Evolutionary conservation across 2,888 invertebrate species (phyloP), one percentile per base, ranked within the genome.

Genomic region (Melangyna quadrimaculata): DNA sequence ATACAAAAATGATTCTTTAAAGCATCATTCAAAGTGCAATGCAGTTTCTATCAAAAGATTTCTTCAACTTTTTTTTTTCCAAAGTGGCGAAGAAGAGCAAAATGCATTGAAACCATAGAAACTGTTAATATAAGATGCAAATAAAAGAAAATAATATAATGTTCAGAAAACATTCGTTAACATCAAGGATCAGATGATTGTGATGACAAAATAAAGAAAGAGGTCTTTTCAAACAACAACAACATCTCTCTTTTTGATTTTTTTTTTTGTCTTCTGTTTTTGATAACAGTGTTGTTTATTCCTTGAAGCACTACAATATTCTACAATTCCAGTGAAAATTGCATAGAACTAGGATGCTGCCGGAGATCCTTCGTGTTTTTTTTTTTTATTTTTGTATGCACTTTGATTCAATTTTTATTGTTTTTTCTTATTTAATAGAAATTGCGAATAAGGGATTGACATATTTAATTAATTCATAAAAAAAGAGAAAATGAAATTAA

Each of bases 291-390:
- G 19, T 48, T 35, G 19, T 48, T 48, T 35, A 9, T 48, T 45
- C 71, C 78, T 63, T 37, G 32, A 40, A 55, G 43, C 71, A 27
- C 22, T 32, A 59, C 19, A 37, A 59, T n/a, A n/a, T 59, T 12
- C 22, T 19, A 19, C 32, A 43, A 32, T 57, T 72, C 48, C 59
- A 65, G 65, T 72, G 65, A 67, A 59, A 27, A 63, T 43, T 61
- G 17, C 40, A 51, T 5, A 57, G 27, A 27, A 45, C 22, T 17
- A 57, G 37, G 48, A 65, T 72, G 22, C 63, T 57, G 27, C n/a
- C 6, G 27, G 3, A 63, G 48, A n/a, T n/a, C 48, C 22, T 67
- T 72, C 72, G 78, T 72, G 8, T 32, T 48, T 27, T 43, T n/a
- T 8, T 27, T 27, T 35, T 29, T 45, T 10, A n/a, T n/a, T n/a